Evolutionary conservation across 2,797 vertebrate genomes (phyloP).

Genomic region (Sebastes wilsoni): DNA sequence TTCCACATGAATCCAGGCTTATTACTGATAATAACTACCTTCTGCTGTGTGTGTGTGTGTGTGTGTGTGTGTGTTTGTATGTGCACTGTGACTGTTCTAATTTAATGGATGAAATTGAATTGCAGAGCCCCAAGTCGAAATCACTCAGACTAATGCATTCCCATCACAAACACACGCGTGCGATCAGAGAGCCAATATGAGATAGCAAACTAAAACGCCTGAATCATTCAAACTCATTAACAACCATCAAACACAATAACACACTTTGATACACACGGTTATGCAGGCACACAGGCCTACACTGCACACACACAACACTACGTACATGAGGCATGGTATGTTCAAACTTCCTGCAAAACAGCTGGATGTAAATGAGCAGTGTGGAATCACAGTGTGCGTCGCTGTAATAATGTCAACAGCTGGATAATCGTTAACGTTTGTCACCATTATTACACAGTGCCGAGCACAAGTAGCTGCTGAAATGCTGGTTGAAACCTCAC

Average conservation of each 20-base stretch:
- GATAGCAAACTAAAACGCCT: slow-evolving; percentile 42
- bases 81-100: slow-evolving; percentile 41
- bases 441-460: slow-evolving; percentile 49
- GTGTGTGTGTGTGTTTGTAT: not conserved
- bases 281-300: not conserved
- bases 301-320: not conserved
- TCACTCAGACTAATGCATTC: slow-evolving; percentile 60
- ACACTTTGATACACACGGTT: slow-evolving; percentile 30
- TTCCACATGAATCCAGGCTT: slow-evolving; percentile 46
- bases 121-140: slow-evolving; percentile 44
- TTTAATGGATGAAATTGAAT: slow-evolving; percentile 68
- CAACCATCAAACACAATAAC: slow-evolving; percentile 38
- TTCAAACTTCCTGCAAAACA: slow-evolving; percentile 29
- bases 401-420: slow-evolving; percentile 55
- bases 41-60: slow-evolving; percentile 5
- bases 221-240: slow-evolving; percentile 63
- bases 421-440: slow-evolving; percentile 63
- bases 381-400: slow-evolving; percentile 20
- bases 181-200: slow-evolving; percentile 51
- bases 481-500: slow-evolving; percentile 26
- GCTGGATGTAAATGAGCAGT: slow-evolving; percentile 49
- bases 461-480: slow-evolving; percentile 22
- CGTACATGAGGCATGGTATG: not conserved
- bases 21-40: slow-evolving; percentile 56
- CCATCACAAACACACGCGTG: slow-evolving; percentile 38